Base-by-base conservation (phyloP, 2,888 invertebrate genomes). In the Erebia epiphron region DNA sequence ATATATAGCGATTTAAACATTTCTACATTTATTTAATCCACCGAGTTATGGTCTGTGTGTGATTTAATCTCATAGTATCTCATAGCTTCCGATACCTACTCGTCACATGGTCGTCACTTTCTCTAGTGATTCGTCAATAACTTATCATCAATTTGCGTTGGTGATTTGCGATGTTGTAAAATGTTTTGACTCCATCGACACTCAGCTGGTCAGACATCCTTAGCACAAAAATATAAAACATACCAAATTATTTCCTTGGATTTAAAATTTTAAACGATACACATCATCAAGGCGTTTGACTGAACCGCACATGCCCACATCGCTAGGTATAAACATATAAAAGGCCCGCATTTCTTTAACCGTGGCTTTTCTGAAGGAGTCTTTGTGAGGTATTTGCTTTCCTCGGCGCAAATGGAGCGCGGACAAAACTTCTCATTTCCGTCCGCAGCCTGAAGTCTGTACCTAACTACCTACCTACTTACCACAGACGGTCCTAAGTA, bases 401-500 rank as follows among this genome's bases (percentile, higher is more conserved):
- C 68, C 75, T 68, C 75, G 71, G 71, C 73, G 72, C 71, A 76
- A 75, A 77, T 75, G 76, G 76, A 75, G 68, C 75, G 74, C 78
- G 76, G 76, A 79, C 78, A 78, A 77, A 78, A 79, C 75, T 73
- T 74, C 78, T 80, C 77, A 78, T 79, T 78, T 76, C 77, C 67
- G 73, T 69, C 18, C 77, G 71, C 71, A 62, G 54, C 52, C 11
- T 52, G 50, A 18, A 35, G 41, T 41, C 5, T 10, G 41, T n/a
- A 26, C 1, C 7, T 52, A 16, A 16, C 52, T 52, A 16, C n/a
- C 16, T 54, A 16, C 26, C 26, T 56, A 11, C 58, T 11, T 41
- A 16, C 9, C 16, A n/a, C 35, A n/a, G 1, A 58, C 50, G 7
- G 2, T 1, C 14, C 50, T 50, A 35, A 35, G 5, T 68, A 71